Conservation (phyloP, 2,113 vertebrate genomes). For the Apistogramma diplotaenia region DNA sequence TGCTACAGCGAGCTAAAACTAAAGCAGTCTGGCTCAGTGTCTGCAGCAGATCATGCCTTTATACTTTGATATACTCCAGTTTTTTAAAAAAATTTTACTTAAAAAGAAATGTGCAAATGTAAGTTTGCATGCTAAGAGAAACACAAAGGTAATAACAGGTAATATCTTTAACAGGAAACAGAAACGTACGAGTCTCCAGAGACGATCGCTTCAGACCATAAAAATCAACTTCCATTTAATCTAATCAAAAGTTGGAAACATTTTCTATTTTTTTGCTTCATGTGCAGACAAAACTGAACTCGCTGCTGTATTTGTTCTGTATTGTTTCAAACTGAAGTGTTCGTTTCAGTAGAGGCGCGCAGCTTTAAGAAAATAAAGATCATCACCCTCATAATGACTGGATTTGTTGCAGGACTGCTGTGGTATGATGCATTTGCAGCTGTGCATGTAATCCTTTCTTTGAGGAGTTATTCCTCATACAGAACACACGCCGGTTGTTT, state of each 20-base stretch:
- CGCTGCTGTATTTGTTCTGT: not conserved
- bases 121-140: too few relatives aligned
- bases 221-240: too few relatives aligned
- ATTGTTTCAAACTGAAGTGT: not conserved
- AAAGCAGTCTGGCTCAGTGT: too few relatives aligned
- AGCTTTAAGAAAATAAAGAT: not conserved
- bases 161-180: not conserved
- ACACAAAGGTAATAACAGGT: not conserved
- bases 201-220: not conserved
- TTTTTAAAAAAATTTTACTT: not conserved
- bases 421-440: not conserved
- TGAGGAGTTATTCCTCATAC: not conserved
- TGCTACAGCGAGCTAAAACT: too few relatives aligned
- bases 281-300: not conserved
- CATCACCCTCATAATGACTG: not conserved
- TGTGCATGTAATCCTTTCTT: not conserved
- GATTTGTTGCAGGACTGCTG: not conserved
- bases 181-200: not conserved
- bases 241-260: too few relatives aligned
- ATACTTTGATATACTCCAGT: not conserved
- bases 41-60: not conserved
- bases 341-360: not conserved
- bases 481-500: not conserved
- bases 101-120: not conserved
- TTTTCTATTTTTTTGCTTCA: not conserved